phyloP scores from a whole-genome alignment of 2,888 invertebrate genomes.

The Drosophila quasianomalipes region DNA sequence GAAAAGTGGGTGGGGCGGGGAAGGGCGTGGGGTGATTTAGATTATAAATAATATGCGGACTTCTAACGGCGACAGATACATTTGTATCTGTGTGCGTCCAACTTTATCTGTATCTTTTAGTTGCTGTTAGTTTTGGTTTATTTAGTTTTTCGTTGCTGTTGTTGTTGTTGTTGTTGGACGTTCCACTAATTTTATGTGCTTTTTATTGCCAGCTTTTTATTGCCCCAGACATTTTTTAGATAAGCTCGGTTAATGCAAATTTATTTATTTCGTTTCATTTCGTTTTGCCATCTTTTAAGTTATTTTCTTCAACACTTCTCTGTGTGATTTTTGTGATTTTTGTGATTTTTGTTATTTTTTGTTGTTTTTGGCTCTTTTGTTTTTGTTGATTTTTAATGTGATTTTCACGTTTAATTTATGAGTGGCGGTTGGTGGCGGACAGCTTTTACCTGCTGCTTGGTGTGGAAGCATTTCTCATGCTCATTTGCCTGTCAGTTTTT shows the following conservation, averaged over 20 bases:
- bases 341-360: neutral
- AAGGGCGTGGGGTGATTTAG: neutral
- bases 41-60: conserved; percentile 71
- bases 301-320: neutral
- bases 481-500: conserved; percentile 66
- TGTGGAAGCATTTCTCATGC: conserved; percentile 51
- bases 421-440: conserved; percentile 43
- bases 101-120: conserved; percentile 17
- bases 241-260: conserved; percentile 78
- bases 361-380: neutral
- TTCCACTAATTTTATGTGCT: conserved; percentile 76
- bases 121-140: conserved; percentile 3
- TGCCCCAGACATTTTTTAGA: conserved; percentile 74
- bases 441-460: conserved; percentile 52
- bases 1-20: neutral
- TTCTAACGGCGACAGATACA: conserved; percentile 56
- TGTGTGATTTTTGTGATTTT: neutral
- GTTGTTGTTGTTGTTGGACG: conserved; percentile 18
- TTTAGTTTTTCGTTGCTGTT: neutral
- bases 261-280: conserved; percentile 69
- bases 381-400: conserved; percentile 23
- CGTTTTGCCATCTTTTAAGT: conserved; percentile 29
- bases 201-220: conserved; percentile 79
- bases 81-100: conserved; percentile 45
- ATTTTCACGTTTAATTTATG: conserved; percentile 71